Evolutionary conservation across 2,797 vertebrate genomes (phyloP).

Genomic region (Acanthurus tractus): DNA sequence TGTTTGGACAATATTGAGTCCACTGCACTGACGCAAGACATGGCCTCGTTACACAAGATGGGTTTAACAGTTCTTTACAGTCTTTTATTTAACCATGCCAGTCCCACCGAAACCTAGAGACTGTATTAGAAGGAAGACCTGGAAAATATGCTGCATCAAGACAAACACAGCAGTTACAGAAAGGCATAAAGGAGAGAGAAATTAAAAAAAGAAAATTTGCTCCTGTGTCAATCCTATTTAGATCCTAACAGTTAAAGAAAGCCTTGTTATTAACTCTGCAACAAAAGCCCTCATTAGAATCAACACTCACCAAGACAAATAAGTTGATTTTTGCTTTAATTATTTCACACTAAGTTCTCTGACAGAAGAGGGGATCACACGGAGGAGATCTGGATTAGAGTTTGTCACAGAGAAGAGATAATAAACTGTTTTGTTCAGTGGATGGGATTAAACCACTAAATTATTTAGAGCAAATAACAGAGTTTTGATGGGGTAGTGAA

Average conservation of each 20-base stretch:
- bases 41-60: constrained; percentile 35
- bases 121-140: background rate
- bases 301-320: constrained; percentile 12
- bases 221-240: constrained; percentile 1
- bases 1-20: constrained; percentile 46
- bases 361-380: constrained; percentile 31
- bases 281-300: constrained; percentile 14
- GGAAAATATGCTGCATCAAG: background rate
- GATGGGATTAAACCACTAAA: constrained; percentile 38
- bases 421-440: constrained; percentile 36
- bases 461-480: constrained; percentile 35
- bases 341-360: constrained; percentile 27
- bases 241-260: constrained; percentile 5
- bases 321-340: constrained; percentile 25
- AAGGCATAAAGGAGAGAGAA: background rate
- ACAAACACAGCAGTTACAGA: background rate
- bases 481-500: constrained; percentile 38
- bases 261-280: constrained; percentile 10
- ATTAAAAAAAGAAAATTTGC: background rate
- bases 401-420: constrained; percentile 24
- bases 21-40: constrained; percentile 46
- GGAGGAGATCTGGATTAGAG: constrained; percentile 40
- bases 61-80: background rate
- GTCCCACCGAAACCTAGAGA: background rate
- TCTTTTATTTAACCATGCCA: constrained; percentile 25